phyloP scores from a whole-genome alignment of 2,113 vertebrate genomes.

The Sylvietta virens region DNA sequence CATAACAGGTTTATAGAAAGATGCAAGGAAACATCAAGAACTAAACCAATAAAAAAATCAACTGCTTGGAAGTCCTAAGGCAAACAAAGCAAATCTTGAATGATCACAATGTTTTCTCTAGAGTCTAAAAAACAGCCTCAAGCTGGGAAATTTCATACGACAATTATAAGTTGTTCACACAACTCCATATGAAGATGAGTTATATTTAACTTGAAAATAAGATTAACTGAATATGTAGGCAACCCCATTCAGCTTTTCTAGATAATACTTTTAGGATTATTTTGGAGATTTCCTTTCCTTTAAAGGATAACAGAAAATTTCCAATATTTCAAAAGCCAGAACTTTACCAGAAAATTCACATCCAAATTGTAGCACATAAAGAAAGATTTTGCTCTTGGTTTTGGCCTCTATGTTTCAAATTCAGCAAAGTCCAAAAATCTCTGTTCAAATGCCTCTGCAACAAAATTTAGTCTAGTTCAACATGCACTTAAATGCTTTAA shows the following conservation, averaged over 20 bases:
- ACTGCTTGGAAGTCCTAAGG: neutral
- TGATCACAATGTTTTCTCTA: neutral
- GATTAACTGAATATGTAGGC: neutral
- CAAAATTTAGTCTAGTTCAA: neutral
- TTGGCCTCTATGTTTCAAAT: neutral
- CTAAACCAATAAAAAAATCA: neutral
- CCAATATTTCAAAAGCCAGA: neutral
- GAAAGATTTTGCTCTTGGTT: fast-evolving
- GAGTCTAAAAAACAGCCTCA: neutral
- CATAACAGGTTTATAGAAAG: neutral
- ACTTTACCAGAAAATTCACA: neutral
- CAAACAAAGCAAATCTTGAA: neutral
- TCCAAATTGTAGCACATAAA: neutral
- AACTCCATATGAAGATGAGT: neutral
- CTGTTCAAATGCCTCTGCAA: neutral
- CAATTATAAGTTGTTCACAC: neutral
- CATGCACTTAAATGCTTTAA: neutral
- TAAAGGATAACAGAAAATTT: neutral
- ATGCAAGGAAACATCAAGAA: neutral
- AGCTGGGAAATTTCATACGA: neutral
- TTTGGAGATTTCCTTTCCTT: neutral
- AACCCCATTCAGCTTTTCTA: neutral
- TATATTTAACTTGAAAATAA: neutral
- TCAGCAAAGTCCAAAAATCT: neutral
- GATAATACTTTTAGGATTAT: neutral